These are phyloP conservation scores for Neolamprologus multifasciatus DNA, from an alignment of 2,797 vertebrate species.

Conservation along the genomic window DNA sequence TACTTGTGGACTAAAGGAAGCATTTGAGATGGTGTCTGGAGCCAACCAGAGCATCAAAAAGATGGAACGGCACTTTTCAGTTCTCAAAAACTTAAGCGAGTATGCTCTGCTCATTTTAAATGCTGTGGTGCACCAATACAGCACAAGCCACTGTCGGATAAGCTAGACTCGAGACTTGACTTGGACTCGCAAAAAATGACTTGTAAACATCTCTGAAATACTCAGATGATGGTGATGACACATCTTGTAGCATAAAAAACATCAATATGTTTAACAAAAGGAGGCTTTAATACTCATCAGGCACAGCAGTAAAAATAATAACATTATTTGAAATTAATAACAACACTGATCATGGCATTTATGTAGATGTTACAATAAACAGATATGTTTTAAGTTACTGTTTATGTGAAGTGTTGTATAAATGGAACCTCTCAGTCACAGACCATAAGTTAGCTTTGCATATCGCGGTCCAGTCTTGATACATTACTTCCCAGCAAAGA, in stretches of 20 bases:
- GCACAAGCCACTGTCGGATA: background rate
- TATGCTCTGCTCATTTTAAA: background rate
- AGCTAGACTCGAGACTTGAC: background rate
- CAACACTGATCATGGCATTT: background rate
- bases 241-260: background rate
- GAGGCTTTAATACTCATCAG: background rate
- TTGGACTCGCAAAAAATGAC: background rate
- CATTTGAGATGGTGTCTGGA: background rate
- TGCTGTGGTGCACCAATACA: background rate
- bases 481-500: background rate
- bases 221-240: background rate
- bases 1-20: background rate
- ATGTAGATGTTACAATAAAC: background rate
- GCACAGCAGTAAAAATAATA: background rate
- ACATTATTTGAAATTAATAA: background rate
- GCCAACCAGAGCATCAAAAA: background rate
- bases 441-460: background rate
- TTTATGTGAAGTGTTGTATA: background rate
- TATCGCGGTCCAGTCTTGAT: rapidly evolving
- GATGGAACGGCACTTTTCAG: background rate
- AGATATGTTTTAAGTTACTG: background rate
- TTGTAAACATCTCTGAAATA: background rate
- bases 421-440: background rate
- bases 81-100: background rate
- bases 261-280: background rate